Conservation (phyloP, 2,113 vertebrate species). For the Telmatochromis sp. region DNA sequence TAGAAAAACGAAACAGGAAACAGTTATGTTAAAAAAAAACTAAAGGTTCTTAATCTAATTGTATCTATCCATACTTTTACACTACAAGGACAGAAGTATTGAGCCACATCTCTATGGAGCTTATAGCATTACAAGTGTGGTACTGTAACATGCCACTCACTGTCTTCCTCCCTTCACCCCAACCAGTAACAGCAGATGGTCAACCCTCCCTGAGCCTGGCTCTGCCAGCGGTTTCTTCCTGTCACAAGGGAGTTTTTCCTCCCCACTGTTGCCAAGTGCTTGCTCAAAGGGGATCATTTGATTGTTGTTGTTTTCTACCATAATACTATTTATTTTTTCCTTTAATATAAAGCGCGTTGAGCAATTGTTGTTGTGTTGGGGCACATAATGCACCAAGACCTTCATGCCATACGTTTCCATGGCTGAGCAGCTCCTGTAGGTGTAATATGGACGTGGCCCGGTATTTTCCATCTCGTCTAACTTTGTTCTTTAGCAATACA, state of each 20-base stretch:
- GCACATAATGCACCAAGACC: neutral
- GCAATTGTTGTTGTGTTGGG: neutral
- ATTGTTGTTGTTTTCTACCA: neutral
- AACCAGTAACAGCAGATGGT: neutral
- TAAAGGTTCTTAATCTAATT: neutral
- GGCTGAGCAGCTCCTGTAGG: neutral
- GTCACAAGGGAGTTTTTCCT: neutral
- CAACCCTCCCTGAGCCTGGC: neutral
- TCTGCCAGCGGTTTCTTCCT: neutral
- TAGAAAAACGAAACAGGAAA: neutral
- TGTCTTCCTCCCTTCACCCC: neutral
- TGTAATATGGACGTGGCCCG: neutral
- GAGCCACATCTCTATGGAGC: neutral
- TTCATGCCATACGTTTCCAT: neutral
- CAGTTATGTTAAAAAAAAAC: neutral
- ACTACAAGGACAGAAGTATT: neutral
- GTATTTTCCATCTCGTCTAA: neutral
- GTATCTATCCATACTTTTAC: neutral
- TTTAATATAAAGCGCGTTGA: rapidly evolving
- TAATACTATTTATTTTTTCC: neutral
- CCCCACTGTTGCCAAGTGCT: neutral
- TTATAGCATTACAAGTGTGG: neutral
- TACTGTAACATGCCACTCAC: neutral
- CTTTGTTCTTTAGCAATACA: neutral
- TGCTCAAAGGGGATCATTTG: neutral